A percentile compares a stretch with the other conserved stretches of the same genome.
Conservation (phyloP, 2,797 vertebrate species). For the Borostomias antarcticus region DNA sequence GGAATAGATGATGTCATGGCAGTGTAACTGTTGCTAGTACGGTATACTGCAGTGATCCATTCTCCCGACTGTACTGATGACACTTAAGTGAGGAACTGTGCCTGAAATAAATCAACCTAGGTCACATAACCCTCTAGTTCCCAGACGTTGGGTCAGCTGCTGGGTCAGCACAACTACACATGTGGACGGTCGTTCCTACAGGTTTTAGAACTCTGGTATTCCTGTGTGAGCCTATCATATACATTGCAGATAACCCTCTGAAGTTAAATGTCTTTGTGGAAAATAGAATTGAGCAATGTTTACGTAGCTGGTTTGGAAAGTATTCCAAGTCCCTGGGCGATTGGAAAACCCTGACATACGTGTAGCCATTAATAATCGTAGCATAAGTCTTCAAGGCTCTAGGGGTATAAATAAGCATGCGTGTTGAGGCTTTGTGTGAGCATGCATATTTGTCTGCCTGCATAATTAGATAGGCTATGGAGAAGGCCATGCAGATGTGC, state of each 20-base stretch:
- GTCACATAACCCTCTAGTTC: not conserved
- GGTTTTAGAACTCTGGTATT: not conserved
- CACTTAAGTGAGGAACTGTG: not conserved
- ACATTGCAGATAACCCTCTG: slow-evolving; percentile 27
- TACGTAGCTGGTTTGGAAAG: slow-evolving; percentile 53
- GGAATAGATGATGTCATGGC: too few relatives aligned
- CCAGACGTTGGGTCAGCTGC: not conserved
- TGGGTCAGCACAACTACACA: too few relatives aligned
- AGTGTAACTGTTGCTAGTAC: not conserved
- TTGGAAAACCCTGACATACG: slow-evolving; percentile 42
- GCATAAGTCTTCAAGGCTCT: slow-evolving; percentile 15
- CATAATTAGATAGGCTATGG: slow-evolving; percentile 14
- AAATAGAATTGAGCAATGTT: slow-evolving; percentile 46
- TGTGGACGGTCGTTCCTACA: too few relatives aligned
- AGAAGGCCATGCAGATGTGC: too few relatives aligned
- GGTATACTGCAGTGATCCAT: not conserved
- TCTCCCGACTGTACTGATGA: not conserved
- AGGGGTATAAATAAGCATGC: slow-evolving; percentile 4
- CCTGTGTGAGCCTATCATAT: not conserved
- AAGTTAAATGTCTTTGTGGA: slow-evolving; percentile 45
- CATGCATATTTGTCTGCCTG: slow-evolving; percentile 12
- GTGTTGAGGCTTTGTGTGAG: not conserved
- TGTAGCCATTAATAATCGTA: slow-evolving; percentile 41
- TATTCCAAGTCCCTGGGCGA: slow-evolving; percentile 46
- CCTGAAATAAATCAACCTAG: slow-evolving; percentile 7